A percentile compares a stretch with the other conserved stretches of the same genome.
phyloP scores from a whole-genome alignment of 1,140 invertebrate genomes.

The Macrotrachela quadricornifera region DNA sequence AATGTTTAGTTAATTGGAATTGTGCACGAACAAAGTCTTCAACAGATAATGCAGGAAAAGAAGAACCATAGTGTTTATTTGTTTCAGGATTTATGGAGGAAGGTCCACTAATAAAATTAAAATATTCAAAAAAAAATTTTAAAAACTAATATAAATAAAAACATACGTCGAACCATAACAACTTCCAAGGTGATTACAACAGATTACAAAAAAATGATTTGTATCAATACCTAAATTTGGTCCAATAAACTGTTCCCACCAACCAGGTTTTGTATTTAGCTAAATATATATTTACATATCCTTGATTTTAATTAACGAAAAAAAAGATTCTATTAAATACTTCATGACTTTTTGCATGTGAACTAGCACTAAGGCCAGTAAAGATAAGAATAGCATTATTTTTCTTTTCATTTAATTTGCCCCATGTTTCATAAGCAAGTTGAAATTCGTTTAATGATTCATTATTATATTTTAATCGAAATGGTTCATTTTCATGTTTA shows the following conservation, averaged over 20 bases:
- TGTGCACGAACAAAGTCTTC: constrained; percentile 25
- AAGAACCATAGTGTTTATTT: constrained; percentile 22
- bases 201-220: constrained; percentile 29
- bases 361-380: constrained; percentile 26
- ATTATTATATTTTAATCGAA: constrained; percentile 19
- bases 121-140: not conserved
- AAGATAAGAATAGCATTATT: constrained; percentile 26
- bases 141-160: not conserved
- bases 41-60: constrained; percentile 24
- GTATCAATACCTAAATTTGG: constrained; percentile 29
- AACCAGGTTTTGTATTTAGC: constrained; percentile 24
- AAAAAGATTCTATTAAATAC: constrained; percentile 9
- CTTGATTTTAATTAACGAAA: not conserved
- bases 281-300: not conserved
- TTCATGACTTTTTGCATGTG: constrained; percentile 26
- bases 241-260: constrained; percentile 32
- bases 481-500: constrained; percentile 14
- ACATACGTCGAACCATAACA: constrained; percentile 26
- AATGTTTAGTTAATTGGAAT: constrained; percentile 23
- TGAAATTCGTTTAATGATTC: constrained; percentile 20
- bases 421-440: constrained; percentile 31
- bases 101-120: constrained; percentile 21
- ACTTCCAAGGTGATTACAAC: constrained; percentile 28
- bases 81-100: constrained; percentile 24
- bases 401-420: constrained; percentile 22